Base-by-base conservation (phyloP, 2,888 invertebrate species). In the Atrina japonica region DNA sequence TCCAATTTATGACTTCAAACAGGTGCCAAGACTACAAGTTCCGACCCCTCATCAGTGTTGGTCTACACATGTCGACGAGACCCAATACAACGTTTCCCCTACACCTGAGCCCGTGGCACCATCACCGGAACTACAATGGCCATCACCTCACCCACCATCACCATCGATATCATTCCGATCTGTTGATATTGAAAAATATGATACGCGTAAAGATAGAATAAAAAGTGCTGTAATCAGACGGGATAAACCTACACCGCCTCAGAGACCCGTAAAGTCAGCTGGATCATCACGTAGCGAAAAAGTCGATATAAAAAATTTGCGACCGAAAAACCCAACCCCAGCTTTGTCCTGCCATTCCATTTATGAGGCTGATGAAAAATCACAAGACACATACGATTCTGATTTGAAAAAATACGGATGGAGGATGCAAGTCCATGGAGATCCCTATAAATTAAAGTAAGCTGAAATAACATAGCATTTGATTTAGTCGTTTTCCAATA, bases 391-490 rank as follows among this genome's bases (percentile, higher is more conserved):
- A 53, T 88, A 87, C 63, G 82, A 86, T 18, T 72, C 70, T 41
- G 77, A 84, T 53, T 70, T 81, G 64, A 78, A 80, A 50, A 86
- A 82, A 64, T 82, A 85, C 70, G 88, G 88, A 14, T 89, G 89
- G 89, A 73, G 83, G 66, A 83, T 86, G 77, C 85, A 89, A 65
- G 78, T 89, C 2, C 88, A 83, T 21, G 89, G 88, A 0, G 86
- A 89, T 73, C 89, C 89, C 3, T 75, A 84, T n/a, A 77, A 82
- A 64, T 63, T 88, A 25, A 89, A 89, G 89, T 89, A 80, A 83
- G 87, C 75, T 21, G 21, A 9, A n/a, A n/a, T n/a, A n/a, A n/a
- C n/a, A n/a, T n/a, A n/a, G 41, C 14, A 41, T 41, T 41, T 41
- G 9, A 41, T 16, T 41, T 41, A 41, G 9, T 41, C 41, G 41